These are phyloP conservation scores for Acrocephalus kingi DNA, from an alignment of 2,113 vertebrate genomes.

Conservation along the genomic window DNA sequence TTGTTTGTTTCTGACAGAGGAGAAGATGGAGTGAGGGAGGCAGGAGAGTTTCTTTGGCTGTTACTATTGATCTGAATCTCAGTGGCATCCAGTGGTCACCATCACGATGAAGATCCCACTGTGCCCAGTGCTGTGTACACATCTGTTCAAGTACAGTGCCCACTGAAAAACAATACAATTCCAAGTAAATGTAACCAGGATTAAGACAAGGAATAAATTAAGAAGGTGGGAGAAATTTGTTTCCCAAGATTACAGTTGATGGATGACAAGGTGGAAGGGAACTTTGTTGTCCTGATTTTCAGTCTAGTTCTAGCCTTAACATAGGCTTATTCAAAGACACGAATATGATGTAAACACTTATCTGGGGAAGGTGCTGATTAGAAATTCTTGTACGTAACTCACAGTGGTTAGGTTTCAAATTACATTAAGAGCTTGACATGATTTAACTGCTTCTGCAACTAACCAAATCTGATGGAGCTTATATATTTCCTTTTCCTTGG, in stretches of 20 bases:
- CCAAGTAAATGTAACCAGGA: background rate
- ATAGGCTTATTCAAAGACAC: background rate
- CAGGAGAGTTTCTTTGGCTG: background rate
- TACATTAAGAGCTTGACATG: background rate
- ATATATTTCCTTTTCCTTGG: constrained; percentile 1
- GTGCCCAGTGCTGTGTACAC: background rate
- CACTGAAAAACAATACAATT: background rate
- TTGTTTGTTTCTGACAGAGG: background rate
- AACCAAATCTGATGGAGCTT: background rate
- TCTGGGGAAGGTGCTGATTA: background rate
- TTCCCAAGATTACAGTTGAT: background rate
- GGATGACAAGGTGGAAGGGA: background rate
- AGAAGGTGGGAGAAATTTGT: background rate
- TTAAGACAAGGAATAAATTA: background rate
- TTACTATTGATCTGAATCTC: background rate
- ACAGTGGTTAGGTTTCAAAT: background rate
- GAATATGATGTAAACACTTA: background rate
- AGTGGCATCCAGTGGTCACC: background rate
- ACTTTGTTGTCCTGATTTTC: background rate
- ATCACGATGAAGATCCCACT: background rate
- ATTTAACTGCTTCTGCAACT: constrained; percentile 13
- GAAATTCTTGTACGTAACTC: background rate
- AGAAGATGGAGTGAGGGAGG: background rate
- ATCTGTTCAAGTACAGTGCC: background rate
- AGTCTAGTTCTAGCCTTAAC: background rate